phyloP scores from a whole-genome alignment of 2,888 invertebrate genomes.

The Sarcophaga caerulescens region DNA sequence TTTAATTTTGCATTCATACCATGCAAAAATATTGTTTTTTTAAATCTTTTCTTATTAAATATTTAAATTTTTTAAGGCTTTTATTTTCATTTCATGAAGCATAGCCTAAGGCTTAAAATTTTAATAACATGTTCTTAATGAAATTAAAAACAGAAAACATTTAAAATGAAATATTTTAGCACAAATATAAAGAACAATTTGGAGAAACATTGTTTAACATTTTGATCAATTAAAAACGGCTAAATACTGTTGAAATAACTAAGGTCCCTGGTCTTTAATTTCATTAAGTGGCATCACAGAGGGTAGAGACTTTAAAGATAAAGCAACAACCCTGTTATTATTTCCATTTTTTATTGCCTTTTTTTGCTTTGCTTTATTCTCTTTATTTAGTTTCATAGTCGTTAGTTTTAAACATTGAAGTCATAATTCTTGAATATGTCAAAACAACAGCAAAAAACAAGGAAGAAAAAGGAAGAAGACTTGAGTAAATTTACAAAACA shows the following conservation, averaged over 20 bases:
- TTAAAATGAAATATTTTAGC: not conserved
- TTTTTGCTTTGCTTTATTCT: not conserved
- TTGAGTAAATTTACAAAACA: slow-evolving; percentile 52
- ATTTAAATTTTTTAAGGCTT: not conserved
- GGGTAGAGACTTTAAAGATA: not conserved
- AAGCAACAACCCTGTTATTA: slow-evolving; percentile 60
- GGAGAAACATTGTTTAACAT: not conserved
- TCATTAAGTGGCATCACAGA: not conserved
- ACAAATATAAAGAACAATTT: not conserved
- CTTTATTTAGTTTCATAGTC: slow-evolving; percentile 26
- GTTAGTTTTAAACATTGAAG: slow-evolving; percentile 64
- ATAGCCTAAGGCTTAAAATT: not conserved
- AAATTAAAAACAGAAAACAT: not conserved
- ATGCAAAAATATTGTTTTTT: not conserved
- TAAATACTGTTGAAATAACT: not conserved
- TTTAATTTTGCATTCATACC: too few species aligned
- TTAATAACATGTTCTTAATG: not conserved
- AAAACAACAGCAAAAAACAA: slow-evolving; percentile 35
- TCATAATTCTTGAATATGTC: slow-evolving; percentile 66
- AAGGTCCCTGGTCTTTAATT: not conserved
- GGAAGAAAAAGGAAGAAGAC: slow-evolving; percentile 7
- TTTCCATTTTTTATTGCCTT: slow-evolving; percentile 12
- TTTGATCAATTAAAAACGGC: not conserved
- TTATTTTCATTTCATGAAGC: not conserved
- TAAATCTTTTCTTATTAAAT: not conserved